Percentiles rank a stretch among this genome's conserved stretches.
Conservation (phyloP, 2,888 invertebrate genomes). For the Steinernema scapterisci region DNA sequence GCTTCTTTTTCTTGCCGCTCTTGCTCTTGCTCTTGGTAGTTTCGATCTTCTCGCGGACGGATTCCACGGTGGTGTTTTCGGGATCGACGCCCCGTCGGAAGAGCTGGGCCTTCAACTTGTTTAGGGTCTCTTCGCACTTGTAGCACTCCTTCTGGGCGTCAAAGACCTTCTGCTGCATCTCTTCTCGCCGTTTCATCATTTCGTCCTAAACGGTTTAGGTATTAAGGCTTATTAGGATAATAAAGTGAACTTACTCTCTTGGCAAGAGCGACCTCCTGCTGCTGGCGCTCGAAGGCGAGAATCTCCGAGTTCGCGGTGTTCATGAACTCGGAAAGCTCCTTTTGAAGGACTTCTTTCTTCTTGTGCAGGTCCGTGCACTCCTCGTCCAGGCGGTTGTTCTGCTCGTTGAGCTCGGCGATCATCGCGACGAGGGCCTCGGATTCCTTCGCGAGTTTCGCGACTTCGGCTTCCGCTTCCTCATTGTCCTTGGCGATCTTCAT, state of each 20-base stretch:
- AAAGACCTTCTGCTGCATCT: constrained; percentile 10
- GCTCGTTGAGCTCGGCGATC: background rate
- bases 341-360: constrained; percentile 4
- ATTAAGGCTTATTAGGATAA: background rate
- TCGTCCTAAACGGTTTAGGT: background rate
- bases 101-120: constrained; percentile 10
- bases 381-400: background rate
- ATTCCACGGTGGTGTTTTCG: background rate
- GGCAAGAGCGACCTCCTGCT: background rate
- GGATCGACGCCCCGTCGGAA: background rate
- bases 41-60: background rate
- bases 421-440: too few species aligned
- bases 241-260: background rate
- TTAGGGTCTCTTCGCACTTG: background rate
- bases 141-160: constrained; percentile 8
- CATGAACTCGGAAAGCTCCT: background rate
- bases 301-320: background rate
- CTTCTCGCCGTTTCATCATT: background rate
- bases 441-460: background rate
- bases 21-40: background rate
- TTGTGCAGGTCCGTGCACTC: background rate
- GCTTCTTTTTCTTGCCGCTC: too few species aligned
- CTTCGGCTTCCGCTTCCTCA: background rate
- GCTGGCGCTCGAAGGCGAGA: constrained; percentile 6
- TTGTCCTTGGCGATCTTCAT: background rate